Conservation (phyloP, 2,888 invertebrate genomes). For the Rhaphigaster nebulosa region DNA sequence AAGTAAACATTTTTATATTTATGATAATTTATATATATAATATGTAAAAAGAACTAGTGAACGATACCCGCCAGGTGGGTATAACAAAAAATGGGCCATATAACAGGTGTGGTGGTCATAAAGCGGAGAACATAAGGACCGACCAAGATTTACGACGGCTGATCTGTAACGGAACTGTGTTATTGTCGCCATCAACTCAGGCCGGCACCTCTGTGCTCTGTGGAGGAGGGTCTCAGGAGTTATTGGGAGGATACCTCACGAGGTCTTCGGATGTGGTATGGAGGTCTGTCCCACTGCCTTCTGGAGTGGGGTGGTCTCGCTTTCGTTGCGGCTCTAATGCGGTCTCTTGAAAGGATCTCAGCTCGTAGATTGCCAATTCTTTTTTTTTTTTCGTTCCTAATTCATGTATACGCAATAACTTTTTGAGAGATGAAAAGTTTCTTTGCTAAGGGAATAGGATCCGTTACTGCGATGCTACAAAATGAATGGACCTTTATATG, state of each 20-base stretch:
- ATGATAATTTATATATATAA: background rate
- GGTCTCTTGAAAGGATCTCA: background rate
- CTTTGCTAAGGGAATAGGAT: background rate
- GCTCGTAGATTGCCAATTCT: background rate
- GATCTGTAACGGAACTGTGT: constrained; percentile 4
- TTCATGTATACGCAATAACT: background rate
- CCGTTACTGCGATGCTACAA: background rate
- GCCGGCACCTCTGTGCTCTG: background rate
- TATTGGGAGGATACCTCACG: background rate
- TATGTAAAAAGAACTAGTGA: background rate
- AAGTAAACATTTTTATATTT: too few species aligned
- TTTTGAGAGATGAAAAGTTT: background rate
- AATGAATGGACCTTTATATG: background rate
- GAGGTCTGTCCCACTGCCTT: background rate
- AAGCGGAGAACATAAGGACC: background rate
- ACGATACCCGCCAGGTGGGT: background rate
- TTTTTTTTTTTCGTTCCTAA: background rate
- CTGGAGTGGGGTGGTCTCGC: background rate
- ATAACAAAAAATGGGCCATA: constrained; percentile 17
- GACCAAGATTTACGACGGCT: constrained; percentile 5
- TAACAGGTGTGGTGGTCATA: constrained; percentile 1
- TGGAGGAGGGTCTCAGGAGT: background rate
- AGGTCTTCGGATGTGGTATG: background rate
- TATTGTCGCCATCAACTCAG: background rate
- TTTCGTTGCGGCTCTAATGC: too few species aligned